These are phyloP conservation scores for Colletes latitarsis DNA, from an alignment of 1,140 invertebrate genomes.

Conservation along the genomic window DNA sequence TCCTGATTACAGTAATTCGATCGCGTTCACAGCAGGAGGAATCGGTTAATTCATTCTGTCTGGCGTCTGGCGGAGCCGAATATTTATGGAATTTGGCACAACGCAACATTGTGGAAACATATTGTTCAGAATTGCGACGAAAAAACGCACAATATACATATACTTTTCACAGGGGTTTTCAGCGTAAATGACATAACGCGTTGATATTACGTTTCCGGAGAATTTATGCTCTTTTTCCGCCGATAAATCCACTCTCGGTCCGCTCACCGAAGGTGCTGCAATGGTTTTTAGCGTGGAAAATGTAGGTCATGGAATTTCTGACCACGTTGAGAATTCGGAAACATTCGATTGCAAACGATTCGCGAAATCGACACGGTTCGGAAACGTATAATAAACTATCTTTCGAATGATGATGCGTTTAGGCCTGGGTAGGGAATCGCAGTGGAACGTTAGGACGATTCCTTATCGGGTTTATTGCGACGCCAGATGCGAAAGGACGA, in stretches of 20 bases:
- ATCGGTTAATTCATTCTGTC: neutral
- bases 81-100: neutral
- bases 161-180: neutral
- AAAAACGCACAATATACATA: neutral
- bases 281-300: too few relatives aligned
- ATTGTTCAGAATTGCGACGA: slow-evolving; percentile 7
- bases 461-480: slow-evolving; percentile 15
- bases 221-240: neutral
- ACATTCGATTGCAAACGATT: too few relatives aligned
- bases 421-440: too few relatives aligned
- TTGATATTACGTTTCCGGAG: neutral
- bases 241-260: neutral
- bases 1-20: too few relatives aligned
- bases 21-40: too few relatives aligned
- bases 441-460: neutral
- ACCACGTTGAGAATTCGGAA: too few relatives aligned
- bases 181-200: neutral
- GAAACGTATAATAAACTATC: too few relatives aligned
- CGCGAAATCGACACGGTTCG: too few relatives aligned
- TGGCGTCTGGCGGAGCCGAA: neutral
- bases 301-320: too few relatives aligned
- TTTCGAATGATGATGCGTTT: too few relatives aligned
- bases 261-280: too few relatives aligned
- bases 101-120: neutral
- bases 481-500: slow-evolving; percentile 24